Base-by-base conservation (phyloP, 2,888 invertebrate species). In the Entomobrya multifasciata region DNA sequence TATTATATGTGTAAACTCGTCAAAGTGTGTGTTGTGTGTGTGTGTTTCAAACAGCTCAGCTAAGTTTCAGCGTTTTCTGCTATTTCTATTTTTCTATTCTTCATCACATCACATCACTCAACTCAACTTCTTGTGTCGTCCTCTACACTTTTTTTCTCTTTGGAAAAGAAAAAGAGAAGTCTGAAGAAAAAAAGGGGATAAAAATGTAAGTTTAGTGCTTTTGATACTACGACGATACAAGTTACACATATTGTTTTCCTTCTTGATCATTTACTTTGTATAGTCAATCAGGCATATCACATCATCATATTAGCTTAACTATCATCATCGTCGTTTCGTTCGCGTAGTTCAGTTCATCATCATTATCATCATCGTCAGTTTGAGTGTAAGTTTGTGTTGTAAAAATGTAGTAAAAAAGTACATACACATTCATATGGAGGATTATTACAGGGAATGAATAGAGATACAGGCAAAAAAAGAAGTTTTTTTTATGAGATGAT, bases 81-180 rank as follows among this genome's bases (percentile, higher is more conserved):
- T n/a, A n/a, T n/a, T n/a, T 60, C 27, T 60, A 13, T 20, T 60
- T 60, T 60, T 60, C 30, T 60, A 60, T 60, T n/a, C 57, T 11
- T 22, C 57, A 57, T 57, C 20, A 15, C n/a, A 52, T 52, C 13
- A n/a, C 13, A 4, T 52, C 4, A 3, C 3, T 52, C 13, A 8
- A 11, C 52, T 17, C 52, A 8, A 27, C 60, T 60, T 60, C 27
- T 60, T 17, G 6, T 1, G 20, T 52, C 20, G 17, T 52, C 57
- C 11, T 57, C 57, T 15, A 25, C 25, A 10, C 11, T 3, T 25
- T 25, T 57, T 57, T 2, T 57, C 25, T 25, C 25, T 57, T 57
- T 22, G 57, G 25, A 25, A 57, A 57, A n/a, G 49, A 49, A 62
- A 30, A 62, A 62, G 49, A 49, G 62, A 62, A n/a, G n/a, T n/a